These are phyloP conservation scores for Manacus vitellinus DNA, from an alignment of 2,113 vertebrate species.

Conservation along the genomic window DNA sequence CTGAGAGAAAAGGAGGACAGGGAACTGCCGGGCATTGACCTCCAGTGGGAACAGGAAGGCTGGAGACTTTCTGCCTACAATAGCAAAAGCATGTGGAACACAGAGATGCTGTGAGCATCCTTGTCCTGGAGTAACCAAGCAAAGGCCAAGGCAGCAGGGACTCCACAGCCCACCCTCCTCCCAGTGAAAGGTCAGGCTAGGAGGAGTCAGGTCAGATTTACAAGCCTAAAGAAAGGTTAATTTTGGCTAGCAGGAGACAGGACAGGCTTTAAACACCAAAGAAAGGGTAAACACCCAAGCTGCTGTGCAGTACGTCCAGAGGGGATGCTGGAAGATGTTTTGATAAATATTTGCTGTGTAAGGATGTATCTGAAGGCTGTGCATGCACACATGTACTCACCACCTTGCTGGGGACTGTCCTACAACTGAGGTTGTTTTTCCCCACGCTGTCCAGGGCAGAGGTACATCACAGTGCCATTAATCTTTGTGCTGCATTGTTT, in stretches of 20 bases:
- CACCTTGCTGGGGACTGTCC: neutral
- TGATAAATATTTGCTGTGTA: neutral
- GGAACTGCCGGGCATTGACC: conserved; percentile 30
- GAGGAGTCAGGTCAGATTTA: neutral
- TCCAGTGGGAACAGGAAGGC: neutral
- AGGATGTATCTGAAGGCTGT: neutral
- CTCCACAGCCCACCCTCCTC: neutral
- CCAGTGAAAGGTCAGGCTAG: conserved; percentile 2
- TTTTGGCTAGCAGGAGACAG: neutral
- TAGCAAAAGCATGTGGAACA: neutral
- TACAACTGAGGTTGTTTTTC: neutral
- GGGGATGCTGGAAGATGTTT: neutral
- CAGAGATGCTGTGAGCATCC: neutral
- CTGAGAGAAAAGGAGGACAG: neutral
- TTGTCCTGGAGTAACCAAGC: conserved; percentile 24
- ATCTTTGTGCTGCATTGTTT: neutral
- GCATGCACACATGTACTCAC: neutral
- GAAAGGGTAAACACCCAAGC: neutral
- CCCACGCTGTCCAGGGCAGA: neutral
- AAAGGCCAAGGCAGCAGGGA: neutral
- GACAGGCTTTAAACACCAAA: neutral
- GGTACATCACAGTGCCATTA: neutral
- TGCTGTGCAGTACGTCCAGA: neutral
- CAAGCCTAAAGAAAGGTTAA: neutral
- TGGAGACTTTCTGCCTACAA: neutral